A percentile compares a stretch with the other conserved stretches of the same genome.
Evolutionary conservation across 2,113 vertebrate species (phyloP).

Genomic region (Poecilia latipinna): DNA sequence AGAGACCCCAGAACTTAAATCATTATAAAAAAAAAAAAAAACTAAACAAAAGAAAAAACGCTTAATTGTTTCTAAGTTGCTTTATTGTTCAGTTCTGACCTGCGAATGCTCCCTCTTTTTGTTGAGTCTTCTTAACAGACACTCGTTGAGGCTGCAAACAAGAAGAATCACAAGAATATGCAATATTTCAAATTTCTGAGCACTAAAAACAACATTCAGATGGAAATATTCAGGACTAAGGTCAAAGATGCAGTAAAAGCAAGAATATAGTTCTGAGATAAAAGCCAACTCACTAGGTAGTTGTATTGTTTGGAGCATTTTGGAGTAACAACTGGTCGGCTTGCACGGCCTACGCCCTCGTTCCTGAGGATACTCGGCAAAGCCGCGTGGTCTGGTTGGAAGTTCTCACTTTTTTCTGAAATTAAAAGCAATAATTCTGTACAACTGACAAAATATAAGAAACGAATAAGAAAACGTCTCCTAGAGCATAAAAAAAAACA

Average conservation of each 20-base stretch:
- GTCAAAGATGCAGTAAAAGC: neutral
- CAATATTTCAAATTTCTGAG: neutral
- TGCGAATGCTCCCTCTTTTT: conserved; percentile 45
- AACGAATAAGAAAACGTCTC: neutral
- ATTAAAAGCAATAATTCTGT: neutral
- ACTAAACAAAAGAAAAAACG: neutral
- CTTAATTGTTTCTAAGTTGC: neutral
- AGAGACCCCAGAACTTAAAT: neutral
- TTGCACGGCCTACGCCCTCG: conserved; percentile 35
- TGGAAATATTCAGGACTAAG: neutral
- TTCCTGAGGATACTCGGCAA: conserved; percentile 68
- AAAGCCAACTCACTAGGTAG: conserved; percentile 58
- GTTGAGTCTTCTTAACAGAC: conserved; percentile 68
- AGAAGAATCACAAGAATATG: neutral
- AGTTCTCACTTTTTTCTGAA: conserved; percentile 56
- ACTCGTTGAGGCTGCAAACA: conserved; percentile 74
- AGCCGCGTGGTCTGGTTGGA: conserved; percentile 55
- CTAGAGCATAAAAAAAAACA: neutral
- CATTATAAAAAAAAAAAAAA: neutral
- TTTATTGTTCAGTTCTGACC: conserved; percentile 44
- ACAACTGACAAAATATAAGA: neutral
- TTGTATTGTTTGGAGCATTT: conserved; percentile 50
- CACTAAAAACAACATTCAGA: neutral
- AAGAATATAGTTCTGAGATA: no score
- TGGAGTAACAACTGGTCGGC: conserved; percentile 21